Conservation (phyloP, 2,113 vertebrate species). For the Seriola aureovittata region DNA sequence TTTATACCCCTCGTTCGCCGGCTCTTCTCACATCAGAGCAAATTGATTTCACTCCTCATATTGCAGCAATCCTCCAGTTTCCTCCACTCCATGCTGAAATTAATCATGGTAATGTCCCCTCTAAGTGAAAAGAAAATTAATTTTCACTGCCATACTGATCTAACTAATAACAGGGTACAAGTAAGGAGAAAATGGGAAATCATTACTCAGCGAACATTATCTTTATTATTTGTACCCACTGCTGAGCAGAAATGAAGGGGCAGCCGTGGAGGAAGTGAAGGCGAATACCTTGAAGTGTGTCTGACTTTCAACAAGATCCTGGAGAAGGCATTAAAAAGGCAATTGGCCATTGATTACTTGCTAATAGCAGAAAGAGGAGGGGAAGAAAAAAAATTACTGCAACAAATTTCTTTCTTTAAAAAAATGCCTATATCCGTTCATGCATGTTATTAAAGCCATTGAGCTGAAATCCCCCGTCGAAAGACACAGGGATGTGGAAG, state of each 20-base stretch:
- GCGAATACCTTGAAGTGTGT: conserved; percentile 87
- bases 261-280: conserved; percentile 86
- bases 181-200: conserved; percentile 92
- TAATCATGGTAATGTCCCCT: conserved; percentile 92
- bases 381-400: conserved; percentile 80
- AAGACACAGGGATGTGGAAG: conserved; percentile 87
- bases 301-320: conserved; percentile 90
- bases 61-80: conserved; percentile 87
- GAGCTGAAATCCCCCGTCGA: conserved; percentile 87
- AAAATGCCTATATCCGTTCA: conserved; percentile 89
- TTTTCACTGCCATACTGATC: conserved; percentile 91
- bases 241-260: conserved; percentile 89
- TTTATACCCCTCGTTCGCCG: conserved; percentile 70
- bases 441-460: conserved; percentile 96
- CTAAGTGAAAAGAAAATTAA: conserved; percentile 96
- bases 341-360: conserved; percentile 92
- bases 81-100: conserved; percentile 84
- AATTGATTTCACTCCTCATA: conserved; percentile 89
- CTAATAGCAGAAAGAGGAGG: conserved; percentile 82
- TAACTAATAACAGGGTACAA: conserved; percentile 90
- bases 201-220: conserved; percentile 94
- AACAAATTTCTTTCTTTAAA: conserved; percentile 84
- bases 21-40: conserved; percentile 82
- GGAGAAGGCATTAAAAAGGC: conserved; percentile 91
- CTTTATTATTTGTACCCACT: conserved; percentile 91